phyloP scores from a whole-genome alignment of 1,140 invertebrate genomes.

The Achroia grisella region DNA sequence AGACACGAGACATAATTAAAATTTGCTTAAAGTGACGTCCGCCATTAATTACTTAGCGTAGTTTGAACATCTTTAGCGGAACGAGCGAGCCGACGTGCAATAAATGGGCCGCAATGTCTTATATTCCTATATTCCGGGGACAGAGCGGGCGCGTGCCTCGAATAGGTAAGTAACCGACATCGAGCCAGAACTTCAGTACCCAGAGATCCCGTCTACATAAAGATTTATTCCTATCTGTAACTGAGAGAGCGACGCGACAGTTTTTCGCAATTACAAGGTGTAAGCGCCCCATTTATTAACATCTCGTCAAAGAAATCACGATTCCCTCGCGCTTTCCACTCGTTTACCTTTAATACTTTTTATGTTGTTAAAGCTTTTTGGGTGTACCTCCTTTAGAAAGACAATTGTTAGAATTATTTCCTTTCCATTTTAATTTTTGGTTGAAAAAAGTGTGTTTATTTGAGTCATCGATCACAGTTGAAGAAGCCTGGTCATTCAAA shows the following conservation, averaged over 20 bases:
- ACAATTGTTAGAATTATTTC: neutral
- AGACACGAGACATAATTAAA: slow-evolving; percentile 10
- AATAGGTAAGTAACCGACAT: slow-evolving; percentile 33
- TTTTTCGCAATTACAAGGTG: slow-evolving; percentile 70
- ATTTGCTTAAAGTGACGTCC: slow-evolving; percentile 24
- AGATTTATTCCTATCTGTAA: slow-evolving; percentile 72
- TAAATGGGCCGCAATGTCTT: slow-evolving; percentile 56
- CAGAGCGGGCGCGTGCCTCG: slow-evolving; percentile 50
- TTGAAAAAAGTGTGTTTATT: no score
- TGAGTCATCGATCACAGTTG: no score
- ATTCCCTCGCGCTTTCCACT: slow-evolving; percentile 10
- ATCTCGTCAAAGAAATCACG: slow-evolving; percentile 61
- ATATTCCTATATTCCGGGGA: slow-evolving; percentile 63
- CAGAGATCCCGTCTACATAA: slow-evolving; percentile 56
- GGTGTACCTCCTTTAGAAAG: neutral
- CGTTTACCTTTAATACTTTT: slow-evolving; percentile 2
- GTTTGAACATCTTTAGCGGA: slow-evolving; percentile 46
- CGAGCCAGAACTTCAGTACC: slow-evolving; percentile 17
- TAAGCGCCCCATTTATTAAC: slow-evolving; percentile 66
- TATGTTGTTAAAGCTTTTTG: neutral
- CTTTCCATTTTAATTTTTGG: no score
- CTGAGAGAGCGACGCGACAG: slow-evolving; percentile 64
- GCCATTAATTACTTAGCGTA: slow-evolving; percentile 57
- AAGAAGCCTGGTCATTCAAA: no score
- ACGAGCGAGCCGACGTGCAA: slow-evolving; percentile 37